These are phyloP conservation scores for Halictus quadricinctus DNA, from an alignment of 2,888 invertebrate species.

Conservation along the genomic window DNA sequence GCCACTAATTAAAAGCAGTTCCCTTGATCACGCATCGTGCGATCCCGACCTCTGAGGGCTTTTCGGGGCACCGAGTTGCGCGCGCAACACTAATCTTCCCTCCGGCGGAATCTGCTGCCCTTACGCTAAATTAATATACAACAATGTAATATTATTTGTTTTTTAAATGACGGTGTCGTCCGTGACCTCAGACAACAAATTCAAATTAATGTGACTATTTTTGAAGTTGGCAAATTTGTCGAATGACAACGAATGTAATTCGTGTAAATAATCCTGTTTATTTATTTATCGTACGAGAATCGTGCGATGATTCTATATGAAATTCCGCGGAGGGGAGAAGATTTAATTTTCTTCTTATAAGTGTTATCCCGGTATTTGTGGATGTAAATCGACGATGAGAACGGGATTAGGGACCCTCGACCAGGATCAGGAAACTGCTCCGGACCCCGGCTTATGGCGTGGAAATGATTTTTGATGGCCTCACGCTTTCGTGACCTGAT, in stretches of 20 bases:
- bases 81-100: not conserved
- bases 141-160: no score
- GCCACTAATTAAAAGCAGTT: conserved; percentile 32
- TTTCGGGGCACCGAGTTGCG: not conserved
- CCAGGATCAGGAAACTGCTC: conserved; percentile 1
- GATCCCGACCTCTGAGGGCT: not conserved
- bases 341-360: conserved; percentile 8
- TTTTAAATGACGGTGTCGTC: no score
- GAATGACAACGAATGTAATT: no score
- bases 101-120: no score
- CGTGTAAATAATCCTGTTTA: no score
- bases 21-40: conserved; percentile 33
- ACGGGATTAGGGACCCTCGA: conserved; percentile 1
- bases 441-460: not conserved
- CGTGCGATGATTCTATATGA: not conserved
- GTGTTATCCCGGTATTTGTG: not conserved
- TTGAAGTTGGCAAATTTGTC: no score
- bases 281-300: not conserved
- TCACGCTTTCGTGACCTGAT: not conserved
- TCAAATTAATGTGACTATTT: no score
- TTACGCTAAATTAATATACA: not conserved
- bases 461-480: conserved; percentile 13
- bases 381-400: conserved; percentile 2
- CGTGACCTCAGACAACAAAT: no score
- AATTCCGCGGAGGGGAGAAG: not conserved